phyloP scores from a whole-genome alignment of 2,797 vertebrate genomes.

The Tamandua tetradactyla region DNA sequence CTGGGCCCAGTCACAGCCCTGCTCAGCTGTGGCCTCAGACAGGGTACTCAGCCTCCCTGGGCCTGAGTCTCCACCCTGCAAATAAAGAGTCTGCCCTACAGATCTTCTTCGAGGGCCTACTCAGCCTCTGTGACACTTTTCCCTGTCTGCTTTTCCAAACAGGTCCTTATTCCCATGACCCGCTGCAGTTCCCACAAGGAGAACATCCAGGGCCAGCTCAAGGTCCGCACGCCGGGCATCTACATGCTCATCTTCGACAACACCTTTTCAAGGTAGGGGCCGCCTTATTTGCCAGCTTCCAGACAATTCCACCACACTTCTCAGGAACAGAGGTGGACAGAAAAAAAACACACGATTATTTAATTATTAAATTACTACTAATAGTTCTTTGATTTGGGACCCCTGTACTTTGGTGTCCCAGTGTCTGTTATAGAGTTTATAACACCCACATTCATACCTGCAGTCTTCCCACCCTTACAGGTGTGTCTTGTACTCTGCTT shows the following conservation, averaged over 20 bases:
- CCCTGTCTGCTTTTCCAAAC: conserved; percentile 49
- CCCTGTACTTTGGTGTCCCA: not conserved
- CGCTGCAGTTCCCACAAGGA: conserved; percentile 96
- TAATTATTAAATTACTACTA: too few species aligned
- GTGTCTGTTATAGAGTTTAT: not conserved
- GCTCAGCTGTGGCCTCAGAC: not conserved
- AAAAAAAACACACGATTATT: too few species aligned
- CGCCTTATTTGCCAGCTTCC: fast-evolving
- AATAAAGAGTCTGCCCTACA: not conserved
- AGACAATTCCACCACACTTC: fast-evolving
- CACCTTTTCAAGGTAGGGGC: conserved; percentile 93
- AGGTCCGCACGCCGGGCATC: conserved; percentile 90
- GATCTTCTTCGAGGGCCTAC: not conserved
- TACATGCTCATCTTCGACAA: conserved; percentile 97
- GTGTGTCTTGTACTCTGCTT: not conserved
- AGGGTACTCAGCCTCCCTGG: not conserved
- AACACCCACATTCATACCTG: not conserved
- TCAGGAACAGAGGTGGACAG: not conserved
- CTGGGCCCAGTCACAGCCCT: not conserved
- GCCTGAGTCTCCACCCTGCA: not conserved
- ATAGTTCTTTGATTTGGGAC: not conserved
- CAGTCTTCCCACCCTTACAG: fast-evolving
- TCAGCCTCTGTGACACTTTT: not conserved
- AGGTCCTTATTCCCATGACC: conserved; percentile 97
- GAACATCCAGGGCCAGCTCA: conserved; percentile 94